Conservation (phyloP, 2,797 vertebrate genomes). For the Macrochelys suwanniensis region DNA sequence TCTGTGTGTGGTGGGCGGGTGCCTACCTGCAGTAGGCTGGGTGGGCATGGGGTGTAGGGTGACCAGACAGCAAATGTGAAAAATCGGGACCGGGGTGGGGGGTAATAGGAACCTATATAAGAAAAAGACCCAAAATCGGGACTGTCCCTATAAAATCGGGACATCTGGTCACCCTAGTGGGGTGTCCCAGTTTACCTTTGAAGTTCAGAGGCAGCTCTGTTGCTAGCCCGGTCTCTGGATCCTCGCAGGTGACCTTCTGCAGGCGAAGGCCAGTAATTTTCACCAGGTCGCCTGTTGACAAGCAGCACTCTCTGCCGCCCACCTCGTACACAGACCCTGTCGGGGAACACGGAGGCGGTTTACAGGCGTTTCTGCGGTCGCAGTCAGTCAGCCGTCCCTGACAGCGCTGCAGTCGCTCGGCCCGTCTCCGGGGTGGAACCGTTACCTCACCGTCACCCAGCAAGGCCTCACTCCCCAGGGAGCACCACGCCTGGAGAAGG, state of each 20-base stretch:
- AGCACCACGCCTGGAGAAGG: background rate
- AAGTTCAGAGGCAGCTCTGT: conserved; percentile 82
- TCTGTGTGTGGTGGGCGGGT: no score
- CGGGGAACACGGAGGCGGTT: background rate
- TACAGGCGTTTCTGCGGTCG: background rate
- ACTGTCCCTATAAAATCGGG: no score
- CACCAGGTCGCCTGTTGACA: conserved; percentile 92
- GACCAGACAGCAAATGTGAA: no score
- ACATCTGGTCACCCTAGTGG: no score
- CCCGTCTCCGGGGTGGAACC: background rate
- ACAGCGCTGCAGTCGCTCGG: background rate
- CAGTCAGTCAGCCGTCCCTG: no score
- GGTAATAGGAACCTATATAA: no score
- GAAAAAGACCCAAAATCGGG: no score
- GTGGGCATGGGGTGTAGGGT: no score
- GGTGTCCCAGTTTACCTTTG: conserved; percentile 58
- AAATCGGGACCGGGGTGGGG: no score
- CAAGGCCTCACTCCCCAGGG: no score
- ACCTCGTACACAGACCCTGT: conserved; percentile 93
- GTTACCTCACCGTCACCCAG: background rate
- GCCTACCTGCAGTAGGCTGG: accelerated
- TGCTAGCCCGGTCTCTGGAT: conserved; percentile 74
- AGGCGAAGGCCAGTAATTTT: conserved; percentile 85
- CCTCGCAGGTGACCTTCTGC: conserved; percentile 82
- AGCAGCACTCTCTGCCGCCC: conserved; percentile 89